Evolutionary conservation across 2,797 vertebrate species (phyloP), one percentile per base, ranked within the genome.

Genomic region (Poeciliopsis gracilis): DNA sequence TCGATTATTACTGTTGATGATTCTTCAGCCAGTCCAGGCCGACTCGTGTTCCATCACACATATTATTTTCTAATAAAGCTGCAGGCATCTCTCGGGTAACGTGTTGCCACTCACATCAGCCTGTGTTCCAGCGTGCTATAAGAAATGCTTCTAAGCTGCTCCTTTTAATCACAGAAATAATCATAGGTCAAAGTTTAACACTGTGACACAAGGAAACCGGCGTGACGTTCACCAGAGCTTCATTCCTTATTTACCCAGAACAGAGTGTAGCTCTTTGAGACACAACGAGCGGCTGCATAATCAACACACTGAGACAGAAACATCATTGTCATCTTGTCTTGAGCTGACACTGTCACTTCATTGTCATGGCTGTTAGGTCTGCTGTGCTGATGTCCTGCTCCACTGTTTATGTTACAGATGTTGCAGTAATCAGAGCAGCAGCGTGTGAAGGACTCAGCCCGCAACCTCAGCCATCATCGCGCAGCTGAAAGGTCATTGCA

Each of bases 351-450:
- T 91, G 91, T 93, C 92, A 91, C 90, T 93, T 93, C 92, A 92
- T 86, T 93, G 92, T 93, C 93, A 94, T 92, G 94, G 92, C 90
- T 93, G 92, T 93, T 95, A 92, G 92, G 85, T 90, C 87, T 90
- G 90, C 86, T 89, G 87, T 89, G 89, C 89, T 88, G 92, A 91
- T 93, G 92, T 91, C 92, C 91, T 92, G 91, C 91, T 92, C 93
- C 79, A 77, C 90, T 93, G 92, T 94, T 93, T 92, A 89, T 90
- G 93, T 94, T 95, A 95, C 94, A 95, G 94, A 95, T 95, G 94
- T 94, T 93, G 91, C 91, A 76, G 91, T 94, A 94, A 95, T 95
- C 94, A 93, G 92, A 94, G 92, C 93, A 94, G 89, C 93, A 91
- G 94, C 59, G 92, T 94, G 94, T 94, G 94, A 95, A 95, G 94